Evolutionary conservation across 2,888 invertebrate genomes (phyloP).

Genomic region (Prostheceraeus crozeri): DNA sequence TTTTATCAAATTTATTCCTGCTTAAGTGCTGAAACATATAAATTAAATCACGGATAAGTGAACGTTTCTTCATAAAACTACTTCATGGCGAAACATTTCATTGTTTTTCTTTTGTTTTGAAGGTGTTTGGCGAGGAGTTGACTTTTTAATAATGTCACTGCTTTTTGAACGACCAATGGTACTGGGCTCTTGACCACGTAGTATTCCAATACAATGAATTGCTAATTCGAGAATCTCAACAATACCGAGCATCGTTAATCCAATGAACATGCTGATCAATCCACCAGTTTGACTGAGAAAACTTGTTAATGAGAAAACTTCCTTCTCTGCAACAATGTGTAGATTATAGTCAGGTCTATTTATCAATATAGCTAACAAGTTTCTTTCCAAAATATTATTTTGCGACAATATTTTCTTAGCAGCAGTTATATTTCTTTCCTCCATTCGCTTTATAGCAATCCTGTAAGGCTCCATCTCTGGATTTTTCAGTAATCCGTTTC

Average conservation of each 20-base stretch:
- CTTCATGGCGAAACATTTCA: too few species aligned
- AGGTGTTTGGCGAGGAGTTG: too few species aligned
- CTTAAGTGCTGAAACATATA: too few species aligned
- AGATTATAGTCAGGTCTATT: constrained; percentile 34
- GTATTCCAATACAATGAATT: too few species aligned
- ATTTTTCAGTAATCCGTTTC: constrained; percentile 9
- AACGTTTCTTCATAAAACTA: too few species aligned
- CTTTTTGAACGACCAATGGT: too few species aligned
- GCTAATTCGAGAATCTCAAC: constrained; percentile 33
- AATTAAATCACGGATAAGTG: too few species aligned
- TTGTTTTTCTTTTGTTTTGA: too few species aligned
- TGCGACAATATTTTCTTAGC: constrained; percentile 13
- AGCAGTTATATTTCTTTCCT: neutral
- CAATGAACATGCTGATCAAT: constrained; percentile 33
- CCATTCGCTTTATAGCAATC: constrained; percentile 12
- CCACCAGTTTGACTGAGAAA: constrained; percentile 37
- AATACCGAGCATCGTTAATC: constrained; percentile 33
- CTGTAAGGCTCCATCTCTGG: constrained; percentile 32
- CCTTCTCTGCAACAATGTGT: constrained; percentile 36
- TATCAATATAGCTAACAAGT: constrained; percentile 25
- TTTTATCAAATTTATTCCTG: too few species aligned
- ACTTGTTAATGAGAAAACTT: constrained; percentile 34
- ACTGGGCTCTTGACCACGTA: too few species aligned
- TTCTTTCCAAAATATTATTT: constrained; percentile 30
- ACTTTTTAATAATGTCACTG: too few species aligned